A percentile compares a stretch with the other conserved stretches of the same genome.
Evolutionary conservation across 2,797 vertebrate genomes (phyloP).

Genomic region (Furcifer pardalis): DNA sequence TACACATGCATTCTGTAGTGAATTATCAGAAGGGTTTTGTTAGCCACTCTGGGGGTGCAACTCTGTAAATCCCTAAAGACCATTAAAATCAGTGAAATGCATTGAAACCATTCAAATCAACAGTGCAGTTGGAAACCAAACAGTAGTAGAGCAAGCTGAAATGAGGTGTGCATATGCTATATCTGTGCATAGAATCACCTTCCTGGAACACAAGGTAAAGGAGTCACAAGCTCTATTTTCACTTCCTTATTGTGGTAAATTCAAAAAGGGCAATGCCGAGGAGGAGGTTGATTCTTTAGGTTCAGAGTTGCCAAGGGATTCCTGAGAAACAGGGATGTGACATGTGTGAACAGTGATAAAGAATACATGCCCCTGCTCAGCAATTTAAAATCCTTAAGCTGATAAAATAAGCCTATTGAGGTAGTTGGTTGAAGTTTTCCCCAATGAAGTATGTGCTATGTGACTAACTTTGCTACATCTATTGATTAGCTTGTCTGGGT

Average conservation of each 20-base stretch:
- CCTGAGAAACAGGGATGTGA: not conserved
- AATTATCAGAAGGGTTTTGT: not conserved
- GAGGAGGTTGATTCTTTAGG: not conserved
- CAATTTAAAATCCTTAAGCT: not conserved
- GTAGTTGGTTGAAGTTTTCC: not conserved
- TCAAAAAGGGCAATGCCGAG: not conserved
- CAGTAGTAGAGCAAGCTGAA: too few relatives aligned
- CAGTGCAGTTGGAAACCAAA: not conserved
- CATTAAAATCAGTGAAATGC: too few relatives aligned
- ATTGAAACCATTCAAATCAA: too few relatives aligned
- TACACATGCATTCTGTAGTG: not conserved
- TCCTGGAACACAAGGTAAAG: not conserved
- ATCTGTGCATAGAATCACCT: not conserved
- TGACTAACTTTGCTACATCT: not conserved
- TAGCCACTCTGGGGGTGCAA: not conserved
- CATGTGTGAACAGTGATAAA: not conserved
- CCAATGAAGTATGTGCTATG: not conserved
- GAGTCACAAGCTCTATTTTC: not conserved
- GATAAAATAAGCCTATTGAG: not conserved
- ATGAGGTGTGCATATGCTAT: not conserved
- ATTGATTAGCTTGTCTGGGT: not conserved
- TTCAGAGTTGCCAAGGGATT: not conserved
- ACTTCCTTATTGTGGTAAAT: not conserved
- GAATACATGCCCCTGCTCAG: not conserved
- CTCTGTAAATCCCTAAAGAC: too few relatives aligned